A percentile compares a stretch with the other conserved stretches of the same genome.
Evolutionary conservation across 2,113 vertebrate species (phyloP).

Genomic region (Notechis scutatus): DNA sequence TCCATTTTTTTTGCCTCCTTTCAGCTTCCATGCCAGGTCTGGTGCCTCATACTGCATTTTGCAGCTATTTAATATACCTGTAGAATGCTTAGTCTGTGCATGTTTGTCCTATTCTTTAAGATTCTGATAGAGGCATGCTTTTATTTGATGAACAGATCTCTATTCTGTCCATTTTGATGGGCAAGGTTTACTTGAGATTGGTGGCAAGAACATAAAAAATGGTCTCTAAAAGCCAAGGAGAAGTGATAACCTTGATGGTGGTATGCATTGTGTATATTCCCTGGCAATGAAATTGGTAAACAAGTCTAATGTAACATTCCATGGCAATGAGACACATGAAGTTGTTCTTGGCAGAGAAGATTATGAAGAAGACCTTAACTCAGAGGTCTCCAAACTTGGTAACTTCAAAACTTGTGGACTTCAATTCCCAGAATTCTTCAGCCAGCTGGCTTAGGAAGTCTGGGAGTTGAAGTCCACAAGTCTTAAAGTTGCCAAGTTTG

Average conservation of each 20-base stretch:
- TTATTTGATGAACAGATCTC: background rate
- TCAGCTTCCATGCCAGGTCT: background rate
- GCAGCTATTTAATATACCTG: background rate
- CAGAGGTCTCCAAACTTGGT: too few species aligned
- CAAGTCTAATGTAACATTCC: conserved; percentile 71
- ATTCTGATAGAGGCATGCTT: background rate
- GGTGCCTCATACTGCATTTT: background rate
- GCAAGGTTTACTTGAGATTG: conserved; percentile 45
- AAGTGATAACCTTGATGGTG: conserved; percentile 22
- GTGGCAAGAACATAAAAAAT: conserved; percentile 41
- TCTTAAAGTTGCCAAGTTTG: too few species aligned
- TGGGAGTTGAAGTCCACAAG: too few species aligned
- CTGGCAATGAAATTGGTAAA: conserved; percentile 66
- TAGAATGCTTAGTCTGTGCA: background rate
- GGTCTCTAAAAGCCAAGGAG: conserved; percentile 49
- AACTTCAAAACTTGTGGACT: too few species aligned
- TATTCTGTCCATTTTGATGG: background rate
- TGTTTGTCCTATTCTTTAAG: background rate
- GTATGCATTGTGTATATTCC: conserved; percentile 51
- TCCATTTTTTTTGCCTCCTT: background rate
- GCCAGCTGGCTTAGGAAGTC: too few species aligned
- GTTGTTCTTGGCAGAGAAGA: conserved; percentile 70
- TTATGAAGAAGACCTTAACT: conserved; percentile 65
- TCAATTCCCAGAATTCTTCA: too few species aligned
- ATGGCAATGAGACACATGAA: conserved; percentile 74